phyloP scores from a whole-genome alignment of 2,888 invertebrate genomes.

The Coelopa pilipes region DNA sequence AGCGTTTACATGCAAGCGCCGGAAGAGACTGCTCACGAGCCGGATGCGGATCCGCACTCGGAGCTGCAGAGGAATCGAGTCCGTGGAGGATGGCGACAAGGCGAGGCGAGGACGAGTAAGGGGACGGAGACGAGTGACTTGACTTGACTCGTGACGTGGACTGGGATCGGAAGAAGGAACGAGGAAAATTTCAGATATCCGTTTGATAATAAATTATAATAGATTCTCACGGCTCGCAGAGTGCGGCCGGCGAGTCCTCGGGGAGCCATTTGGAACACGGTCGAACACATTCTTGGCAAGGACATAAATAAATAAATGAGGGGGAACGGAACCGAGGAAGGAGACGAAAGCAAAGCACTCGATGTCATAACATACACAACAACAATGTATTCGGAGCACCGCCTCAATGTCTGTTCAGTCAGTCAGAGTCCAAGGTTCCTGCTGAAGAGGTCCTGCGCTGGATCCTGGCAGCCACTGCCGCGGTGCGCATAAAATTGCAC shows the following conservation, averaged over 20 bases:
- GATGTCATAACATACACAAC: too few relatives aligned
- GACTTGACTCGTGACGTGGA: too few relatives aligned
- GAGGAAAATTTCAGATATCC: constrained; percentile 1
- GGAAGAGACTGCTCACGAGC: constrained; percentile 21
- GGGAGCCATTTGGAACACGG: constrained; percentile 56
- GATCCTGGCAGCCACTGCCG: not conserved
- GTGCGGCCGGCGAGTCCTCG: constrained; percentile 40
- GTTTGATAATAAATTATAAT: constrained; percentile 27
- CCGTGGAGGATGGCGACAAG: too few relatives aligned
- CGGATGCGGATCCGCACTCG: constrained; percentile 21
- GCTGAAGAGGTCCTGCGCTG: not conserved
- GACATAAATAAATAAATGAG: constrained; percentile 46
- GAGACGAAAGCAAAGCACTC: too few relatives aligned
- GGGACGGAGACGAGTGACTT: too few relatives aligned
- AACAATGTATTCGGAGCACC: not conserved
- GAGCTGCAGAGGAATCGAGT: too few relatives aligned
- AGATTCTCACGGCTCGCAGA: constrained; percentile 4
- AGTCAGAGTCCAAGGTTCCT: not conserved
- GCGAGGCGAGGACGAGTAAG: too few relatives aligned
- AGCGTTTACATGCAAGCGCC: constrained; percentile 47
- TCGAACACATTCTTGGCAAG: constrained; percentile 56
- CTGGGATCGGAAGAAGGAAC: not conserved
- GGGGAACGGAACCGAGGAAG: too few relatives aligned
- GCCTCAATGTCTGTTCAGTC: not conserved
- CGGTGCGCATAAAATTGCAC: constrained; percentile 1